Percentiles rank a stretch among this genome's conserved stretches.
phyloP scores from a whole-genome alignment of 2,797 vertebrate genomes.

The Liasis olivaceus region DNA sequence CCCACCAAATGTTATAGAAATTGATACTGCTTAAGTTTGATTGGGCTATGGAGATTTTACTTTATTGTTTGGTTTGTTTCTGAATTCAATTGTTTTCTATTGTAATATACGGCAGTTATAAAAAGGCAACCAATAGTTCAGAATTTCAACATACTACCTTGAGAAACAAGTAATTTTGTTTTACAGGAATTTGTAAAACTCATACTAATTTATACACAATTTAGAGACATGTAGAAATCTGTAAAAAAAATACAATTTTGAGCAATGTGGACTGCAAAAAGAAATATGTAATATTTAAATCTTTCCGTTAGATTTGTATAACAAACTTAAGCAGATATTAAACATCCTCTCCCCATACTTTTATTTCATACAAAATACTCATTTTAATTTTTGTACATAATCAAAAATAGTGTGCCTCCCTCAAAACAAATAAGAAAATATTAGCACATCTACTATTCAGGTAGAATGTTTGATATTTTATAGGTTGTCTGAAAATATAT shows the following conservation, averaged over 20 bases:
- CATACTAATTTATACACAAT: not conserved
- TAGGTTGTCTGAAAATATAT: slow-evolving; percentile 16
- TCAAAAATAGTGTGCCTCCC: not conserved
- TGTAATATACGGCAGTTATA: not conserved
- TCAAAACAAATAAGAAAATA: not conserved
- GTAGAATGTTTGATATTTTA: not conserved
- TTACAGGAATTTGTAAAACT: not conserved
- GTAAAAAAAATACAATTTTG: not conserved
- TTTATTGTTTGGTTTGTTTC: not conserved
- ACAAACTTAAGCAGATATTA: slow-evolving; percentile 46
- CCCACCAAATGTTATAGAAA: not conserved
- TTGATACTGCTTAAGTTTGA: not conserved
- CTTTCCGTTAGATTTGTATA: slow-evolving; percentile 5
- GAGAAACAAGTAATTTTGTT: not conserved
- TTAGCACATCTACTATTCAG: not conserved
- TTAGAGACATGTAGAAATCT: not conserved
- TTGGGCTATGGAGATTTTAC: not conserved
- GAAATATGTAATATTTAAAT: not conserved
- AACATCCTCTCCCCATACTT: slow-evolving; percentile 10
- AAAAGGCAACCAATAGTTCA: not conserved
- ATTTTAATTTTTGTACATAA: slow-evolving; percentile 15
- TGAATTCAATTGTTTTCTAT: not conserved
- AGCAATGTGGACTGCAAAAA: not conserved
- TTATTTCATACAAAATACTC: not conserved
- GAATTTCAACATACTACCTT: not conserved